Evolutionary conservation across 1,140 invertebrate species (phyloP).

Genomic region (Oscheius sp.): DNA sequence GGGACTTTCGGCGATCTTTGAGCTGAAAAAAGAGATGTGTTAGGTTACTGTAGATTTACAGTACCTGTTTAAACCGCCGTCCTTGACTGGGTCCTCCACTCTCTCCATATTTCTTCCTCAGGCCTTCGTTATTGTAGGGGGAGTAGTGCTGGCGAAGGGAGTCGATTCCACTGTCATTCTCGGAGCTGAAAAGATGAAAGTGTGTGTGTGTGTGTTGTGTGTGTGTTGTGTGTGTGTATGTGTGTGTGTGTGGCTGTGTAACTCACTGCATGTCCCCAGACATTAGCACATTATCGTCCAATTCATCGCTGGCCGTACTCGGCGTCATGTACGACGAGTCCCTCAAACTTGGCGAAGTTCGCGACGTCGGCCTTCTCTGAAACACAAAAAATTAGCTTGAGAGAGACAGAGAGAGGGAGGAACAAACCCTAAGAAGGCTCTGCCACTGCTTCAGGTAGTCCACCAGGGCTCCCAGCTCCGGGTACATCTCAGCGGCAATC

Average conservation of each 20-base stretch:
- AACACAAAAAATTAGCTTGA: neutral
- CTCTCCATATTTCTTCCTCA: conserved; percentile 14
- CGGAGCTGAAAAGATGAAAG: conserved; percentile 36
- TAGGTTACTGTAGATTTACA: neutral
- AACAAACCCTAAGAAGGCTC: neutral
- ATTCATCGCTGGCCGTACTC: conserved; percentile 38
- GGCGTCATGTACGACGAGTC: conserved; percentile 22
- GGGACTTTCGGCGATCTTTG: conserved; percentile 36
- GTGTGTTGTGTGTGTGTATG: neutral
- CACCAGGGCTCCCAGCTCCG: neutral
- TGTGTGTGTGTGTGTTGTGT: neutral
- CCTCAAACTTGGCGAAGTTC: neutral
- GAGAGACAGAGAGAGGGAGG: neutral
- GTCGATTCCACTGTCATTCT: conserved; percentile 44
- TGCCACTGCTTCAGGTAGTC: conserved; percentile 19
- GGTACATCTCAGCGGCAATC: neutral
- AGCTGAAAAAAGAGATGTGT: conserved; percentile 7
- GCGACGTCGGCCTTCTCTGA: neutral
- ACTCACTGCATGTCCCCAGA: conserved; percentile 27
- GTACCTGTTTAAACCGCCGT: neutral
- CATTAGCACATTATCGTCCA: conserved; percentile 40
- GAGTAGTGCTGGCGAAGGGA: conserved; percentile 39
- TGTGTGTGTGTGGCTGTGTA: too few species aligned
- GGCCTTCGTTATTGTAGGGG: conserved; percentile 26
- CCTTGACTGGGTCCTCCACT: neutral